Evolutionary conservation across 2,888 invertebrate genomes (phyloP), one percentile per base, ranked within the genome.

Genomic region (Calliphora vomitoria): DNA sequence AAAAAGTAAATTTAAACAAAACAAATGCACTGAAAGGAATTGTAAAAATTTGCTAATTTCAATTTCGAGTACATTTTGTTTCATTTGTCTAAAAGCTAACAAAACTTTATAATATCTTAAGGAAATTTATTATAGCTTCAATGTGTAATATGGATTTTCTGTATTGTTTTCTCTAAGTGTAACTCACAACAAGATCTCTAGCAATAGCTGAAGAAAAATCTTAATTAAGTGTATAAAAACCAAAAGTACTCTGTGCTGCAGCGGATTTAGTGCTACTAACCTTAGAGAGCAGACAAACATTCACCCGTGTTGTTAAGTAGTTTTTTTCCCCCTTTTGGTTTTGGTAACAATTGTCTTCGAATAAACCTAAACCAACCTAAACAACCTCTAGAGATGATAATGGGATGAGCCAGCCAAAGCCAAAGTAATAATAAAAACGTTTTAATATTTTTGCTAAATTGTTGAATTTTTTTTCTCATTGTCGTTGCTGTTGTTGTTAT

Each of bases 351-450:
- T 50, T 50, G 35, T 62, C 38, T 71, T 71, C 38, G 20, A 38
- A 60, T n/a, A n/a, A 25, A 25, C 25, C 25, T 25, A 25, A 25
- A 25, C 25, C 53, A 83, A 78, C 64, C 75, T 75, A n/a, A 47
- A 69, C 74, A 74, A 80, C 74, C 80, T 74, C 72, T 69, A 55
- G 55, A 74, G 50, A 78, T 62, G 79, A 87, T 87, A 79, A 82
- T 82, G 78, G 85, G 82, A 85, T 87, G 85, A 85, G 64, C 68
- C 60, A 72, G n/a, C 55, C 35, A 55, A 13, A 38, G 18, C 38
- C 10, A 53, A n/a, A 20, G 47, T 38, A 64, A 66, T 79, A 75
- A 82, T 72, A 79, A 79, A 78, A 84, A 74, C 47, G 50, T 62
- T 85, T 80, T 60, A 60, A 35, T 58, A 64, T 50, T 47, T 66